Base-by-base conservation (phyloP, 2,113 vertebrate genomes). In the Cinclus mexicanus region DNA sequence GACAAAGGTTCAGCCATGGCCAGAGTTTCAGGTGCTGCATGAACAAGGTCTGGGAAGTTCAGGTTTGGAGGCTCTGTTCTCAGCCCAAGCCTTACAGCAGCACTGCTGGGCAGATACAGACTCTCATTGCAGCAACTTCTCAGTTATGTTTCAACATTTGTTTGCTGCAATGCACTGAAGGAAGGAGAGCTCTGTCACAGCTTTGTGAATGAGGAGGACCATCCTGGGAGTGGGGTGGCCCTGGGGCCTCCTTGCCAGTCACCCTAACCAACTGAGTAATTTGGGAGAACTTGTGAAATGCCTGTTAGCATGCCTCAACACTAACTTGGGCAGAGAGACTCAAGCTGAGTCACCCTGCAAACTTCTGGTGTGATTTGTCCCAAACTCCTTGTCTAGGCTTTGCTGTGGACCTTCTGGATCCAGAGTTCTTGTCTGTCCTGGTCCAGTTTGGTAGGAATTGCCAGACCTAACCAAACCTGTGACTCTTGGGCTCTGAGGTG, bases 1-100 rank as follows among this genome's bases (percentile, higher is more conserved):
- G n/a, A n/a, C n/a, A n/a, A n/a, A n/a, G n/a, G 3, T 23, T 56
- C 39, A 61, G 42, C 25, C 35, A 7, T 11, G 0, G 1, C 11
- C 3, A 44, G 23, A 41, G 16, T 8, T 83, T 64, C 46, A 33
- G 52, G 11, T 63, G 74, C 46, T 74, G 46, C 60, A 20, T 0
- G 3, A 18, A 59, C 5, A 39, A 11, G 23, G 4, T 47, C 46
- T 52, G 31, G 29, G 14, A 75, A 72, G 12, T 7, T 52, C 33
- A 47, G 18, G 7, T 69, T 55, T 63, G 42, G 21, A 31, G 22
- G 19, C 7, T 64, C 57, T 71, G 52, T 35, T 14, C 17, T 33
- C 21, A n/a, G 13, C 26, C 33, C 18, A 39, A 91, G 12, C 28
- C 33, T 69, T 31, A 2, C 1, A 5, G 18, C 33, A 39, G 25